Evolutionary conservation across 2,113 vertebrate species (phyloP).

Genomic region (Synodontis membranacea): DNA sequence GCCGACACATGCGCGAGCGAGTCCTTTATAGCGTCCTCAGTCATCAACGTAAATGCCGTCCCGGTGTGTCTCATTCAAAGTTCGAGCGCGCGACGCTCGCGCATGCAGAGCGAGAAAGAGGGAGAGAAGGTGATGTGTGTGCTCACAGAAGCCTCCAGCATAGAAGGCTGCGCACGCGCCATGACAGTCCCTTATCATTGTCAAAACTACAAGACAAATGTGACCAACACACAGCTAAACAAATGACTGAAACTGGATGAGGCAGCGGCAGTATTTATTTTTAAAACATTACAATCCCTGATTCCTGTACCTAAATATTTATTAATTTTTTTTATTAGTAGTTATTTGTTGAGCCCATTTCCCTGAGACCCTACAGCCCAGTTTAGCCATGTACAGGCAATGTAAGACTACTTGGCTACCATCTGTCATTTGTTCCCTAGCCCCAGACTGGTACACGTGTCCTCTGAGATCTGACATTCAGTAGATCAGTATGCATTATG

Average conservation of each 20-base stretch:
- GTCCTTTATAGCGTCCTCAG: no score
- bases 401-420: not conserved
- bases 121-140: no score
- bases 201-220: not conserved
- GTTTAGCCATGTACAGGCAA: not conserved
- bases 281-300: no score
- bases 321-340: not conserved
- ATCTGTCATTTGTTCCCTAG: not conserved
- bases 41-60: no score
- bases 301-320: not conserved
- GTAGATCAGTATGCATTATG: not conserved
- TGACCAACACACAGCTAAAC: not conserved
- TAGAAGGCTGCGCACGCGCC: no score
- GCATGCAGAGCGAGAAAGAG: no score
- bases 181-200: not conserved
- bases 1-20: no score
- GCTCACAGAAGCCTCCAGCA: no score
- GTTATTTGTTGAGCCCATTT: not conserved
- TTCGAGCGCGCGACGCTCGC: no score
- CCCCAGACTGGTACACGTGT: not conserved
- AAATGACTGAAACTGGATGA: no score
- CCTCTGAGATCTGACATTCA: not conserved
- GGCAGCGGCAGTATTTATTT: no score
- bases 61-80: no score
- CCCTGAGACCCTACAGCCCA: not conserved